Percentiles rank a stretch among this genome's conserved stretches.
These are phyloP conservation scores for Orthosia gracilis DNA, from an alignment of 2,888 invertebrate species.

Conservation along the genomic window DNA sequence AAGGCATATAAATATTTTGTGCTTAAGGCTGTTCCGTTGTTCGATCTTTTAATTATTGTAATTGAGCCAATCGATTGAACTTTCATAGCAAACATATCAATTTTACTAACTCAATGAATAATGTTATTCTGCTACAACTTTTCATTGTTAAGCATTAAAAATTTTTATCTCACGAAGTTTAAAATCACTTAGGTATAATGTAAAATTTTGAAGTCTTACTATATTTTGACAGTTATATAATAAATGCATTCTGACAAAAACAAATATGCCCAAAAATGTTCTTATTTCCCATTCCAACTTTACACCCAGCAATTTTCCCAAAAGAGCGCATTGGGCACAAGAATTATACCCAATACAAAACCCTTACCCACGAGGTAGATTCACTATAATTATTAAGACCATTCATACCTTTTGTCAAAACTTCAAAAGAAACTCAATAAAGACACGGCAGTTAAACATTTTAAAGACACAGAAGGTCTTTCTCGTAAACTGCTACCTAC, in stretches of 20 bases:
- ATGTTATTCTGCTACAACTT: neutral
- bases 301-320: conserved; percentile 40
- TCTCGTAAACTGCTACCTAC: neutral
- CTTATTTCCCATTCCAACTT: conserved; percentile 27
- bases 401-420: conserved; percentile 42
- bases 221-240: neutral
- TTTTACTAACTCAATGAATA: neutral
- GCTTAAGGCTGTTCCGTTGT: conserved; percentile 3
- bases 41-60: conserved; percentile 1
- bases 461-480: conserved; percentile 26
- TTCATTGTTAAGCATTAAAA: neutral
- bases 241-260: neutral
- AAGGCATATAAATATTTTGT: conserved; percentile 3
- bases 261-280: conserved; percentile 3
- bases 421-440: conserved; percentile 37
- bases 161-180: neutral
- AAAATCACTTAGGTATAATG: neutral
- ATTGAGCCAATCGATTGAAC: conserved; percentile 6
- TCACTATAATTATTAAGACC: conserved; percentile 53
- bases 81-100: neutral
- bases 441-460: conserved; percentile 3
- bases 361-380: conserved; percentile 35
- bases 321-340: conserved; percentile 27
- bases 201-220: too few relatives aligned
- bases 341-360: conserved; percentile 44